Evolutionary conservation across 2,113 vertebrate genomes (phyloP).

Genomic region (Lepisosteus osseus): DNA sequence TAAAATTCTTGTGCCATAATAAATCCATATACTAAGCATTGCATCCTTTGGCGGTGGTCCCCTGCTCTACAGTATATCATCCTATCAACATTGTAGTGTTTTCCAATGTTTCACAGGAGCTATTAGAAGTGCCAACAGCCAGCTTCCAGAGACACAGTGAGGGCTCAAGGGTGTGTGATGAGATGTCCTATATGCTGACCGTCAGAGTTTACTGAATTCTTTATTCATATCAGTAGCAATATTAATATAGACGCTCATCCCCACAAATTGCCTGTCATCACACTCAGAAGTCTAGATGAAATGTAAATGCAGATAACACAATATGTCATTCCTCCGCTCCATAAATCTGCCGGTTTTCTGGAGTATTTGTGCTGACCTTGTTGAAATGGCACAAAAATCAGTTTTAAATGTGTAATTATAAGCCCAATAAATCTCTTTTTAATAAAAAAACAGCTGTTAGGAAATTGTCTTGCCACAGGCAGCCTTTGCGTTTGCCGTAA

Average conservation of each 20-base stretch:
- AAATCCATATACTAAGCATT: no score
- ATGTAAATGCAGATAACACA: slow-evolving; percentile 21
- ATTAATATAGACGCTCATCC: slow-evolving; percentile 22
- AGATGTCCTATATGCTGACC: slow-evolving; percentile 6
- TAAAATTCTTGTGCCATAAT: no score
- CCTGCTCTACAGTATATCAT: no score
- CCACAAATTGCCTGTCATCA: slow-evolving; percentile 34
- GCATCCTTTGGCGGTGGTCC: no score
- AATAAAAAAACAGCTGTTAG: slow-evolving; percentile 62
- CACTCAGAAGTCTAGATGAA: slow-evolving; percentile 26
- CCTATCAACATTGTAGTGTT: no score
- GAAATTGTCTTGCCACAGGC: slow-evolving; percentile 30
- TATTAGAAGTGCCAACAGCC: no score
- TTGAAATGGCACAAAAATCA: slow-evolving; percentile 46
- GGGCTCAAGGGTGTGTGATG: slow-evolving; percentile 3
- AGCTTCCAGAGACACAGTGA: background rate
- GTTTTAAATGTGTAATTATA: slow-evolving; percentile 55
- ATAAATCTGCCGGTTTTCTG: slow-evolving; percentile 31
- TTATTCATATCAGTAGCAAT: slow-evolving; percentile 6
- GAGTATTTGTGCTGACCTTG: slow-evolving; percentile 34
- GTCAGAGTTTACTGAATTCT: slow-evolving; percentile 5
- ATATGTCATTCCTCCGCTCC: slow-evolving; percentile 19
- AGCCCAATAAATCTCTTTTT: slow-evolving; percentile 65
- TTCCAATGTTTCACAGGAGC: no score
- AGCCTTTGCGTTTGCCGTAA: slow-evolving; percentile 27